phyloP scores from a whole-genome alignment of 2,113 vertebrate genomes.

The Cochlearius cochlearius region DNA sequence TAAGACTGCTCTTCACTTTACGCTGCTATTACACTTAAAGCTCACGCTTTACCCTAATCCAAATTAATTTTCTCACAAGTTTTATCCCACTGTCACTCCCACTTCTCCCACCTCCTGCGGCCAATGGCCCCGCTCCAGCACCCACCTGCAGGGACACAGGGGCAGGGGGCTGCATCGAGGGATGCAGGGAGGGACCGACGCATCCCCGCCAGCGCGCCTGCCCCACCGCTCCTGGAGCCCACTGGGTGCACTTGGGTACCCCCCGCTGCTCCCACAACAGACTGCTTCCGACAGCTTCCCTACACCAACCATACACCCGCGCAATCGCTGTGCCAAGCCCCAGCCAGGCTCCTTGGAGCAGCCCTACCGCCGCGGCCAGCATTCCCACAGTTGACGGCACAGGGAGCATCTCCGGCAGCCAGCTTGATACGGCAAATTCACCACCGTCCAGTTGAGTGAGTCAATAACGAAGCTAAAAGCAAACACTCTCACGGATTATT shows the following conservation, averaged over 20 bases:
- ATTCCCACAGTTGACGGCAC: fast-evolving
- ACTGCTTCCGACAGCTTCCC: background rate
- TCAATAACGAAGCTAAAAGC: background rate
- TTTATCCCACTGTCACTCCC: background rate
- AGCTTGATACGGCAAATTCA: background rate
- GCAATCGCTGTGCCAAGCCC: fast-evolving
- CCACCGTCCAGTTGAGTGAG: fast-evolving
- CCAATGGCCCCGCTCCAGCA: background rate
- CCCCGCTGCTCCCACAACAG: background rate
- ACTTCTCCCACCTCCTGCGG: background rate
- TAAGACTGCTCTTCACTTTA: background rate
- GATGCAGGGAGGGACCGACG: background rate
- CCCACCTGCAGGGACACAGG: background rate
- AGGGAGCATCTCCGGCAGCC: background rate
- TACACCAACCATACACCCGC: background rate
- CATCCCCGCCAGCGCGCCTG: too few species aligned
- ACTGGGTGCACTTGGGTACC: background rate
- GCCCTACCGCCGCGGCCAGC: fast-evolving
- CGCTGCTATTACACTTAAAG: background rate
- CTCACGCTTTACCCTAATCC: background rate
- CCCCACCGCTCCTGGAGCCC: background rate
- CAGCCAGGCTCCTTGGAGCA: background rate
- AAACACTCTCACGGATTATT: background rate
- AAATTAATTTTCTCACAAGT: background rate
- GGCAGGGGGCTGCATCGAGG: background rate